These are phyloP conservation scores for Nasalis larvatus DNA, from an alignment of 2,113 vertebrate species.

Conservation along the genomic window DNA sequence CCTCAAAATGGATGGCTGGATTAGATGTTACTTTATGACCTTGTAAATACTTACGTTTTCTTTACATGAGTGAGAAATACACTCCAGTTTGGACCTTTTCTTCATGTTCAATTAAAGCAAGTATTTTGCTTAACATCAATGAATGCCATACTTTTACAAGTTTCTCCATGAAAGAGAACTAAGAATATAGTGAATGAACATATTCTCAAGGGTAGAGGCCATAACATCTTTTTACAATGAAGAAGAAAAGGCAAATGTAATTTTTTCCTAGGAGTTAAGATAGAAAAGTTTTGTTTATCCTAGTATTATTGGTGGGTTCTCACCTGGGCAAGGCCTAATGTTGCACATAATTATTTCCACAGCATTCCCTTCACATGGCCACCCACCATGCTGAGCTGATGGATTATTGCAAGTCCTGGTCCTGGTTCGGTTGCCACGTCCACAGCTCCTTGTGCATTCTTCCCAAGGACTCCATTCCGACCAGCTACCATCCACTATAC, in stretches of 20 bases:
- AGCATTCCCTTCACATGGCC: constrained; percentile 89
- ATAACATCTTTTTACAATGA: not conserved
- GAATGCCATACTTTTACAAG: not conserved
- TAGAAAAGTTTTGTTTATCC: not conserved
- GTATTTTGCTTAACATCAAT: not conserved
- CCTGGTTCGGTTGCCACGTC: constrained; percentile 93
- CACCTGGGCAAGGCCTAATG: constrained; percentile 93
- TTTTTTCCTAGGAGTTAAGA: not conserved
- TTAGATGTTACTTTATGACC: not conserved
- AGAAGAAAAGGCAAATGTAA: not conserved
- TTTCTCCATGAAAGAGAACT: not conserved
- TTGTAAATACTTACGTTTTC: not conserved
- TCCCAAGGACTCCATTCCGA: constrained; percentile 96
- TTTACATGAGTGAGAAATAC: not conserved
- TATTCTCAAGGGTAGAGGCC: not conserved
- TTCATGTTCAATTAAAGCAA: not conserved
- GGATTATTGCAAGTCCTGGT: constrained; percentile 92
- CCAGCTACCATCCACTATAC: constrained; percentile 94
- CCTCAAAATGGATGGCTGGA: not conserved
- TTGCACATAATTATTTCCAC: constrained; percentile 92
- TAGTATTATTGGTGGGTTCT: not conserved
- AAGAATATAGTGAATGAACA: not conserved
- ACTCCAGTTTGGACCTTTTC: not conserved
- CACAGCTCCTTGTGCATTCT: constrained; percentile 94
- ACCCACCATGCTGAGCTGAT: constrained; percentile 88